Percentiles rank a stretch among this genome's conserved stretches.
These are phyloP conservation scores for Cryptus viduatorius DNA, from an alignment of 2,888 invertebrate species.

Conservation along the genomic window DNA sequence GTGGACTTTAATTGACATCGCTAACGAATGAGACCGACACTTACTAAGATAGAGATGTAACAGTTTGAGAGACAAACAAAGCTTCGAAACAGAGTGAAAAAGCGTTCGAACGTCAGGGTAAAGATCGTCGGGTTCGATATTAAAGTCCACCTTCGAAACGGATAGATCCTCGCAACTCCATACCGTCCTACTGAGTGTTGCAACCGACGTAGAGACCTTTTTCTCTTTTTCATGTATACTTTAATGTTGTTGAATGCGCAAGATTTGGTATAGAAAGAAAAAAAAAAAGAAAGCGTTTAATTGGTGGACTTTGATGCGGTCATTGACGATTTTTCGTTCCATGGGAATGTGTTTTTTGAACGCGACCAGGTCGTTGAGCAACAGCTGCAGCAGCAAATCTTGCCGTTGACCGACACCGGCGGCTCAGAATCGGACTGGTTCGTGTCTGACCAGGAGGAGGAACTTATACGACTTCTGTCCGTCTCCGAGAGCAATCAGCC, in stretches of 20 bases:
- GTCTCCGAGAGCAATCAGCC: slow-evolving; percentile 83
- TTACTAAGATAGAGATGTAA: slow-evolving; percentile 44
- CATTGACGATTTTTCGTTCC: slow-evolving; percentile 82
- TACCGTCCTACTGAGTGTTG: slow-evolving; percentile 68
- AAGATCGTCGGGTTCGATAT: slow-evolving; percentile 83
- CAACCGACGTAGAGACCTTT: slow-evolving; percentile 53
- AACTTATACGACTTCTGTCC: slow-evolving; percentile 90
- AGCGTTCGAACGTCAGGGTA: slow-evolving; percentile 71
- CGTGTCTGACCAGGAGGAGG: slow-evolving; percentile 93
- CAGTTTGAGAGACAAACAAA: slow-evolving; percentile 15
- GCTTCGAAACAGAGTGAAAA: slow-evolving; percentile 47
- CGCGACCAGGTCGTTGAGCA: slow-evolving; percentile 80
- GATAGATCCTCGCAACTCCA: slow-evolving; percentile 58
- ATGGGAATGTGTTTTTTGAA: slow-evolving; percentile 55
- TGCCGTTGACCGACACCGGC: slow-evolving; percentile 81
- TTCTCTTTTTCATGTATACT: slow-evolving; percentile 48
- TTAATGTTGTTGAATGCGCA: slow-evolving; percentile 67
- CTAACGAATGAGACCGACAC: slow-evolving; percentile 70
- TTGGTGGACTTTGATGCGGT: slow-evolving; percentile 81
- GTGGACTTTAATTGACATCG: slow-evolving; percentile 85
- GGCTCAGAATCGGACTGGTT: slow-evolving; percentile 92
- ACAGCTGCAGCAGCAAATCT: slow-evolving; percentile 81
- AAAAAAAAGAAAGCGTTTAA: slow-evolving; percentile 26
- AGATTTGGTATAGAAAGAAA: slow-evolving; percentile 48
- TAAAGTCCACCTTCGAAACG: slow-evolving; percentile 85